Percentiles rank a stretch among this genome's conserved stretches.
phyloP scores from a whole-genome alignment of 2,888 invertebrate species.

The Macaria notata region DNA sequence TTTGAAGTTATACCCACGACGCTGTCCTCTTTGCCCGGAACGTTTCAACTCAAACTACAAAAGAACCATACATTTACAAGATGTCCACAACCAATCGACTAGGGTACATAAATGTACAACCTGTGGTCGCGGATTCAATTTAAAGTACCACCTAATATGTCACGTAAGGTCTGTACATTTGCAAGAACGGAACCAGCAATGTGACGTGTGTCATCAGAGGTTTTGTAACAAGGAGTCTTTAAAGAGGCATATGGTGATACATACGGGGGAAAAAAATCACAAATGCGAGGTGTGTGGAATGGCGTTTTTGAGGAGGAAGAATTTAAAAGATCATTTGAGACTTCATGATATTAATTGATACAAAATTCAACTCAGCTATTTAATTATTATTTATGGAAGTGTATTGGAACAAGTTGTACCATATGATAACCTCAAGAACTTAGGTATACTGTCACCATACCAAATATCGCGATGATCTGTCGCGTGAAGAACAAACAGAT shows the following conservation, averaged over 20 bases:
- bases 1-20: constrained; percentile 63
- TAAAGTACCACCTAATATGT: constrained; percentile 72
- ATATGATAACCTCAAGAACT: no score
- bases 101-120: constrained; percentile 73
- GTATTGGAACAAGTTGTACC: no score
- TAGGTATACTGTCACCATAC: no score
- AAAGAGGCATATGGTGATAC: constrained; percentile 81
- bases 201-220: constrained; percentile 76
- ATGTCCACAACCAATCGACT: constrained; percentile 72
- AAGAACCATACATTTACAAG: constrained; percentile 72
- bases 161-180: constrained; percentile 71
- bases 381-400: no score
- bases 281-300: constrained; percentile 79
- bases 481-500: no score
- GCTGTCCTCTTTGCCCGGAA: constrained; percentile 74
- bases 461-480: no score
- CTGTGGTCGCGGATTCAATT: constrained; percentile 68
- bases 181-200: constrained; percentile 77
- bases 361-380: neutral
- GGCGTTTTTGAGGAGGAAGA: constrained; percentile 72
- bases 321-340: constrained; percentile 70
- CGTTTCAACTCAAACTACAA: constrained; percentile 74
- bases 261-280: constrained; percentile 80
- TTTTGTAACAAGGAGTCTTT: constrained; percentile 81
- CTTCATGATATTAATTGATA: constrained; percentile 58